Percentiles rank a stretch among this genome's conserved stretches.
Evolutionary conservation across 2,113 vertebrate species (phyloP).

Genomic region (Myanophis thanlyinensis): DNA sequence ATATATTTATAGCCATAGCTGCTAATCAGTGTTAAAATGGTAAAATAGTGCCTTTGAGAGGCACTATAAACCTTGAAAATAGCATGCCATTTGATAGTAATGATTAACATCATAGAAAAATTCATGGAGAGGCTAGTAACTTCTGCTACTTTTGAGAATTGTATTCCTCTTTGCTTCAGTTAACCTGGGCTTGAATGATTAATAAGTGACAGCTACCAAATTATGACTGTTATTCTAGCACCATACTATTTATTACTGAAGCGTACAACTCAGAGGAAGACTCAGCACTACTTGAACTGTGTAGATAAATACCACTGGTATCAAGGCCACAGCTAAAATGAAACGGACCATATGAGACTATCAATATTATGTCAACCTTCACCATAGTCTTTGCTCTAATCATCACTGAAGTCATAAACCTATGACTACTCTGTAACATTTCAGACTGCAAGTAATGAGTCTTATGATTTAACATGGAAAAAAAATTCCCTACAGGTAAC

Average conservation of each 20-base stretch:
- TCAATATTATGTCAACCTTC: not conserved
- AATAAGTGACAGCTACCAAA: conserved; percentile 2
- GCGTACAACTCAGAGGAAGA: not conserved
- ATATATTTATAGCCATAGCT: not conserved
- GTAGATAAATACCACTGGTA: not conserved
- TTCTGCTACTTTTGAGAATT: not conserved
- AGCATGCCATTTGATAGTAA: too few species aligned
- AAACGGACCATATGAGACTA: conserved; percentile 15
- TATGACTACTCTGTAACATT: not conserved
- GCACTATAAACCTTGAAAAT: not conserved
- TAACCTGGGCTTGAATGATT: not conserved
- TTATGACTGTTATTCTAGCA: not conserved
- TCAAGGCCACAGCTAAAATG: conserved; percentile 3
- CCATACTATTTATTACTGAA: not conserved
- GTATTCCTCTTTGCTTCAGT: not conserved
- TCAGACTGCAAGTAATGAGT: not conserved
- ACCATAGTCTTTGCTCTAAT: accelerated
- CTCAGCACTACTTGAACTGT: not conserved
- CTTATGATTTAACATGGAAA: not conserved
- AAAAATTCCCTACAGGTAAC: not conserved
- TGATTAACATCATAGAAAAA: not conserved
- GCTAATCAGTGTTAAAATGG: not conserved
- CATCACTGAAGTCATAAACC: not conserved
- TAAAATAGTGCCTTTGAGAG: not conserved
- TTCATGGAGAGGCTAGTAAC: not conserved